These are phyloP conservation scores for Notothenia rossii DNA, from an alignment of 2,113 vertebrate genomes.

Conservation along the genomic window DNA sequence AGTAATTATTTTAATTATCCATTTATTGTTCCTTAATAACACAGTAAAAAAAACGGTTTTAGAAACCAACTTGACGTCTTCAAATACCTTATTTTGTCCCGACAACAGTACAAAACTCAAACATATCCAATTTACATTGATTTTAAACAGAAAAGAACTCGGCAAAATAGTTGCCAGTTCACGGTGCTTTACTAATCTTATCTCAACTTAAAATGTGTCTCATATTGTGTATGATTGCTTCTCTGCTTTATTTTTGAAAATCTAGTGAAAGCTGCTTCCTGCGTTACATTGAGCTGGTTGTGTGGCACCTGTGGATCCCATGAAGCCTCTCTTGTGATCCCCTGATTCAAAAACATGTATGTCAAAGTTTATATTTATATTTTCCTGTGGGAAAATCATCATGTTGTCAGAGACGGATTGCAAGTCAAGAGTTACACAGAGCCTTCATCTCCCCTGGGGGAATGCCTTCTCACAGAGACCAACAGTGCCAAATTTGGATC, in stretches of 20 bases:
- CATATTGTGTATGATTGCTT: not conserved
- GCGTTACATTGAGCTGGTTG: not conserved
- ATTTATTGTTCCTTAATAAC: too few species aligned
- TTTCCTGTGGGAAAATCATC: slow-evolving; percentile 92
- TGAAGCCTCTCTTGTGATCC: slow-evolving; percentile 38
- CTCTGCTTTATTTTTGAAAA: not conserved
- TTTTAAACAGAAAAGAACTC: too few species aligned
- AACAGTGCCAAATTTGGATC: slow-evolving; percentile 90
- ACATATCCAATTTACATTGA: too few species aligned
- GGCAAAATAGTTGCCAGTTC: too few species aligned
- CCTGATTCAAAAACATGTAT: slow-evolving; percentile 60
- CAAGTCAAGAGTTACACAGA: slow-evolving; percentile 73
- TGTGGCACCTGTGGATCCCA: slow-evolving; percentile 33
- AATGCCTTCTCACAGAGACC: slow-evolving; percentile 86
- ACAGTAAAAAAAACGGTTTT: too few species aligned
- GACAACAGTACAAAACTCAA: too few species aligned
- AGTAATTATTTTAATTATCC: too few species aligned
- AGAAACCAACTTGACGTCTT: too few species aligned
- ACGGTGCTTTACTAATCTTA: too few species aligned
- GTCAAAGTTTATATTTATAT: slow-evolving; percentile 78
- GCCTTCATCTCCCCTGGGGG: slow-evolving; percentile 69
- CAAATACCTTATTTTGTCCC: too few species aligned
- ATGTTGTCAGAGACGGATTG: slow-evolving; percentile 84
- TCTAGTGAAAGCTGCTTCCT: not conserved
- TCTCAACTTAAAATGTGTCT: not conserved